phyloP scores from a whole-genome alignment of 2,797 vertebrate genomes.

The Botia kubotai region DNA sequence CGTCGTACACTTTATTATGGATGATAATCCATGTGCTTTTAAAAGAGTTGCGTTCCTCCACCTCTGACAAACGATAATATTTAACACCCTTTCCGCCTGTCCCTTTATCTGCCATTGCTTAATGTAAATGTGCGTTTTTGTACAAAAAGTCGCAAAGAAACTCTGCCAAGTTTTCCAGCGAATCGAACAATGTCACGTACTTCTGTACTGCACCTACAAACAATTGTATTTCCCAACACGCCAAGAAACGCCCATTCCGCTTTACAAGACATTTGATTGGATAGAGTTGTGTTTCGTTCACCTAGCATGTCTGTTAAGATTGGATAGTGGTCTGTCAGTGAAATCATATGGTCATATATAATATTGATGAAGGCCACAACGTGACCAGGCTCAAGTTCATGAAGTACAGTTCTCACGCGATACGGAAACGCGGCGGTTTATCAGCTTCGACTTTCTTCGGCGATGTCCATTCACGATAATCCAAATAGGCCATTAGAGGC shows the following conservation, averaged over 20 bases:
- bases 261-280: conserved; percentile 58
- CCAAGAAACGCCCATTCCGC: conserved; percentile 15
- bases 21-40: conserved; percentile 90
- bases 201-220: conserved; percentile 8
- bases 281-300: rapidly evolving
- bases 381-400: conserved; percentile 59
- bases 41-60: conserved; percentile 85
- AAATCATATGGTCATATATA: neutral
- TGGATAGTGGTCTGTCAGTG: conserved; percentile 51
- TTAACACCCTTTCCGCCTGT: conserved; percentile 53
- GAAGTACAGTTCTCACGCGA: conserved; percentile 61
- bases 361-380: neutral
- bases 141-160: neutral
- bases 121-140: neutral
- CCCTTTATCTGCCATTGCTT: conserved; percentile 64
- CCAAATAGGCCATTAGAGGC: neutral
- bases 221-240: neutral
- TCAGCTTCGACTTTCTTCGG: neutral
- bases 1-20: conserved; percentile 86
- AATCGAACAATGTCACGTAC: conserved; percentile 43
- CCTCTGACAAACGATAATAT: conserved; percentile 86
- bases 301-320: conserved; percentile 48
- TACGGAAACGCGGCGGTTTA: neutral
- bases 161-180: neutral
- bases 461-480: neutral